These are phyloP conservation scores for Atta cephalotes DNA, from an alignment of 1,140 invertebrate species.

Conservation along the genomic window DNA sequence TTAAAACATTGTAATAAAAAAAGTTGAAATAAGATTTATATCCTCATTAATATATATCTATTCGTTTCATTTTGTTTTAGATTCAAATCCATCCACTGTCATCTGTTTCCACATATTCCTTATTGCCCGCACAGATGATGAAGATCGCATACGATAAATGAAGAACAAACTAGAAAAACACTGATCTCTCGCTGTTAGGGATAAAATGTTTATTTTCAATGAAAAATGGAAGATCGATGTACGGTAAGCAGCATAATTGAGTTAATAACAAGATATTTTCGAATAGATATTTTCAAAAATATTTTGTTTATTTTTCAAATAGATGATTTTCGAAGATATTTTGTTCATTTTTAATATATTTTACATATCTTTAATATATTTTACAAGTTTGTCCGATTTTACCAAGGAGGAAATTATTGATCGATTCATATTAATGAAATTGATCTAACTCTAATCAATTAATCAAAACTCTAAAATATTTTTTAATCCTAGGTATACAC, in stretches of 20 bases:
- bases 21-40: not conserved
- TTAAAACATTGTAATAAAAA: not conserved
- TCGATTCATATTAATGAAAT: too few species aligned
- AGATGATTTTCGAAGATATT: not conserved
- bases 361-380: too few species aligned
- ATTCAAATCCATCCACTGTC: slow-evolving; percentile 95
- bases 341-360: not conserved
- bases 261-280: slow-evolving; percentile 5
- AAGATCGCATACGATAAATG: slow-evolving; percentile 11
- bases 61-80: slow-evolving; percentile 87
- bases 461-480: too few species aligned
- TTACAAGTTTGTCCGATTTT: too few species aligned
- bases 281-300: too few species aligned
- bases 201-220: not conserved
- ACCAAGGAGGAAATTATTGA: too few species aligned
- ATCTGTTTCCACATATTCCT: slow-evolving; percentile 93
- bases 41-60: slow-evolving; percentile 1
- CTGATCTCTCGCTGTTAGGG: slow-evolving; percentile 10
- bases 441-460: too few species aligned
- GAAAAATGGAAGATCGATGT: not conserved
- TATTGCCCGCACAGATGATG: slow-evolving; percentile 90
- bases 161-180: not conserved
- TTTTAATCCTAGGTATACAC: too few species aligned
- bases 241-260: slow-evolving; percentile 13
- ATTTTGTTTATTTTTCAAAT: too few species aligned